Percentiles rank a stretch among this genome's conserved stretches.
Conservation (phyloP, 2,888 invertebrate genomes). For the Cyclophora albipunctata region DNA sequence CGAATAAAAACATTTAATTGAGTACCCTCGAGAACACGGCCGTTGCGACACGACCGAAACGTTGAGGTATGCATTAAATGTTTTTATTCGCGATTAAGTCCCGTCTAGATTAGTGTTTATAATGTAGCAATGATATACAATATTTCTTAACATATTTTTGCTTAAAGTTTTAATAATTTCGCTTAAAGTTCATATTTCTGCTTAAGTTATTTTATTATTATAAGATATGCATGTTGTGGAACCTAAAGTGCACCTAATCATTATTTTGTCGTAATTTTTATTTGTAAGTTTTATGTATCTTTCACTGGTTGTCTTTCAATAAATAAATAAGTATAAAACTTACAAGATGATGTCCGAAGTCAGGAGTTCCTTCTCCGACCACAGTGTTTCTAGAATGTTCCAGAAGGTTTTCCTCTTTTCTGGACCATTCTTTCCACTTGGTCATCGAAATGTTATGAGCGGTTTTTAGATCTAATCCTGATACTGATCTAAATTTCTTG, state of each 20-base stretch:
- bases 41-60: no score
- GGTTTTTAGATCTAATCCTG: conserved; percentile 33
- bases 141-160: background rate
- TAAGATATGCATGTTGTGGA: no score
- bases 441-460: conserved; percentile 39
- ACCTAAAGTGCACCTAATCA: no score
- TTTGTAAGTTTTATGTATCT: no score
- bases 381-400: conserved; percentile 23
- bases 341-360: conserved; percentile 60
- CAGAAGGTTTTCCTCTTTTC: conserved; percentile 29
- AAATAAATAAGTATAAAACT: conserved; percentile 7
- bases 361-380: conserved; percentile 42
- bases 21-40: no score
- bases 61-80: no score
- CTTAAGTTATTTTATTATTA: no score
- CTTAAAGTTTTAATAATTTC: background rate
- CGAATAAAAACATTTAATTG: no score
- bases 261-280: no score
- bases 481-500: conserved; percentile 28
- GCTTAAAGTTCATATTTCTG: background rate
- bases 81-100: no score
- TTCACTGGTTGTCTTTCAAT: no score
- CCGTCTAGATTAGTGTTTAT: no score
- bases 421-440: conserved; percentile 36
- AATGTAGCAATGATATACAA: background rate